phyloP scores from a whole-genome alignment of 2,888 invertebrate genomes.

The Drosophila aldrichi region DNA sequence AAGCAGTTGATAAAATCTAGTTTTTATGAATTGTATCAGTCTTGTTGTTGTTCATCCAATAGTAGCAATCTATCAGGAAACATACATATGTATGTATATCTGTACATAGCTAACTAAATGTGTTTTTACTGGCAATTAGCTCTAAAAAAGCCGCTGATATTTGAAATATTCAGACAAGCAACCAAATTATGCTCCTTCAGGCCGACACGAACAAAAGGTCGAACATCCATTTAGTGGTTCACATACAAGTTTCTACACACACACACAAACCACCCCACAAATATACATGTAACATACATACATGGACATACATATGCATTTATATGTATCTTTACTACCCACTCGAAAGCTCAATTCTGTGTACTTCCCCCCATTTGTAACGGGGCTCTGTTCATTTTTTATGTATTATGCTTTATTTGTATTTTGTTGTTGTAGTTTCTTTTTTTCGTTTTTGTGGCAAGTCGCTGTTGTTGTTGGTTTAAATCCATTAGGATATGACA shows the following conservation, averaged over 20 bases:
- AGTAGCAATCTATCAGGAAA: too few relatives aligned
- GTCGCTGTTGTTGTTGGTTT: slow-evolving; percentile 66
- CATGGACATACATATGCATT: neutral
- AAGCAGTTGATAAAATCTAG: neutral
- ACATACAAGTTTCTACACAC: slow-evolving; percentile 29
- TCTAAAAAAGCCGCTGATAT: neutral
- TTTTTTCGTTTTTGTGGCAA: slow-evolving; percentile 37
- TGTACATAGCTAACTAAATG: too few relatives aligned
- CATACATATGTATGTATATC: too few relatives aligned
- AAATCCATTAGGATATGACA: slow-evolving; percentile 81
- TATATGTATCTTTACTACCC: neutral
- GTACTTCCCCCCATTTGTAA: slow-evolving; percentile 8
- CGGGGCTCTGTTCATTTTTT: slow-evolving; percentile 47
- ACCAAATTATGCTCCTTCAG: slow-evolving; percentile 5
- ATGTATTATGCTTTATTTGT: slow-evolving; percentile 66
- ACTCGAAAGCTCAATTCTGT: slow-evolving; percentile 20
- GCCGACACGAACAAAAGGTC: slow-evolving; percentile 33
- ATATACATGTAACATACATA: neutral
- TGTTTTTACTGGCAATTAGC: slow-evolving; percentile 32
- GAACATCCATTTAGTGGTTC: slow-evolving; percentile 46
- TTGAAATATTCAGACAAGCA: slow-evolving; percentile 7
- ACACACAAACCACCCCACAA: neutral
- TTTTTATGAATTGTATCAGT: neutral
- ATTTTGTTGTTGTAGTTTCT: slow-evolving; percentile 31
- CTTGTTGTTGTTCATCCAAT: neutral